Conservation (phyloP, 2,888 invertebrate species). For the Resseliella maxima region DNA sequence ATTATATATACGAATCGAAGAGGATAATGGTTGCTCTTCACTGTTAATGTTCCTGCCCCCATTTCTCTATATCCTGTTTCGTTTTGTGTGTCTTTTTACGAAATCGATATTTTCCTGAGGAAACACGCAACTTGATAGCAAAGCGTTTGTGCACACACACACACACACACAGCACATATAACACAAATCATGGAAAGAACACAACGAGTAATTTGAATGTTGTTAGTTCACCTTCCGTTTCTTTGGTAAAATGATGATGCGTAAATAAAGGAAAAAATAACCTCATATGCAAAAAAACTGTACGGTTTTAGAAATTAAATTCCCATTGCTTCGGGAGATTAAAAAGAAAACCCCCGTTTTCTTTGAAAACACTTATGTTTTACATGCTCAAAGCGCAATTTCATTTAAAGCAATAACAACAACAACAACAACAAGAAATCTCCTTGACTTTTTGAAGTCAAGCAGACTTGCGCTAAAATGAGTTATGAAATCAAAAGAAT, state of each 20-base stretch:
- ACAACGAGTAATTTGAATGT: neutral
- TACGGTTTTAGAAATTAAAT: neutral
- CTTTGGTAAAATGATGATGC: neutral
- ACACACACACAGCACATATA: neutral
- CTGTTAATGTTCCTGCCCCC: neutral
- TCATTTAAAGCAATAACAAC: too few species aligned
- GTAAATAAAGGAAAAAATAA: neutral
- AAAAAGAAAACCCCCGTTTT: too few species aligned
- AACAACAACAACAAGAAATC: too few species aligned
- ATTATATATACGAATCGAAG: too few species aligned
- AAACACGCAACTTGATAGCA: neutral
- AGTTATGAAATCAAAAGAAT: too few species aligned
- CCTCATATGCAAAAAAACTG: neutral
- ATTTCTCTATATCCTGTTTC: neutral
- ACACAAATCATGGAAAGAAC: neutral
- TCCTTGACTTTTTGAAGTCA: too few species aligned
- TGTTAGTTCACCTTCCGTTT: neutral
- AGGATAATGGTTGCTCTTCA: neutral
- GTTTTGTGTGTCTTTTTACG: neutral
- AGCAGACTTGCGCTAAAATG: too few species aligned
- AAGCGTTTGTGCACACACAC: too few species aligned
- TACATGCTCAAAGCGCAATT: too few species aligned
- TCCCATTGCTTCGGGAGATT: too few species aligned
- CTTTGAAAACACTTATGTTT: too few species aligned
- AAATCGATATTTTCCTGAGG: slow-evolving; percentile 2